Base-by-base conservation (phyloP, 2,888 invertebrate genomes). In the Macrophya alboannulata region DNA sequence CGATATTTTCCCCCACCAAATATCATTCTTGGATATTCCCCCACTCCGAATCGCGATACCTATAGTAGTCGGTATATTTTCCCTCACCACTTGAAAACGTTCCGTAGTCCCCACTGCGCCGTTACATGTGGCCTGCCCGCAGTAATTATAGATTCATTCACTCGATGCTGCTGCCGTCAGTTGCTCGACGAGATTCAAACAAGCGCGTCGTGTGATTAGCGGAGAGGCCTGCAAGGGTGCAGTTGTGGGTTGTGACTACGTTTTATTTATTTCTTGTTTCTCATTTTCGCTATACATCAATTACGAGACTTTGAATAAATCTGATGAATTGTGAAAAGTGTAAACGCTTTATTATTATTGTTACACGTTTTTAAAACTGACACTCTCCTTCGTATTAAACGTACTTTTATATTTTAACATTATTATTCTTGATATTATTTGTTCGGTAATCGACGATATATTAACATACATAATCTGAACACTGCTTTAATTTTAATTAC, bases 101-200 rank as follows among this genome's bases (percentile, higher is more conserved):
- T 31, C 3, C 45, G 62, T 65, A 45, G 85, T 82, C 81, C 85
- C 82, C 76, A 86, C 85, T 85, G 86, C 85, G 77, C 45, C 25
- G 31, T 79, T 45, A 4, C 9, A 71, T 84, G 59, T 71, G 62
- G 31, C 40, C 40, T 40, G 68, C 62, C 17, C 71, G 77, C 85
- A 87, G 87, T 88, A 88, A 89, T 90, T 90, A 90, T 89, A 88
- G 89, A 90, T 90, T 90, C 90, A 90, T 90, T 90, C 90, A 90
- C 88, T 89, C 87, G 87, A 85, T 85, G 86, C 86, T 86, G 83
- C 85, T 86, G 83, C 85, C 87, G 89, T 88, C 90, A 88, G 90
- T 90, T 82, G 87, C 86, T 85, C 87, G 81, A 59, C 86, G 85
- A 82, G 84, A 45, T 62, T 74, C 87, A 79, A 83, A 84, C 76